These are phyloP conservation scores for Pagetopsis macropterus DNA, from an alignment of 2,797 vertebrate species.

Conservation along the genomic window DNA sequence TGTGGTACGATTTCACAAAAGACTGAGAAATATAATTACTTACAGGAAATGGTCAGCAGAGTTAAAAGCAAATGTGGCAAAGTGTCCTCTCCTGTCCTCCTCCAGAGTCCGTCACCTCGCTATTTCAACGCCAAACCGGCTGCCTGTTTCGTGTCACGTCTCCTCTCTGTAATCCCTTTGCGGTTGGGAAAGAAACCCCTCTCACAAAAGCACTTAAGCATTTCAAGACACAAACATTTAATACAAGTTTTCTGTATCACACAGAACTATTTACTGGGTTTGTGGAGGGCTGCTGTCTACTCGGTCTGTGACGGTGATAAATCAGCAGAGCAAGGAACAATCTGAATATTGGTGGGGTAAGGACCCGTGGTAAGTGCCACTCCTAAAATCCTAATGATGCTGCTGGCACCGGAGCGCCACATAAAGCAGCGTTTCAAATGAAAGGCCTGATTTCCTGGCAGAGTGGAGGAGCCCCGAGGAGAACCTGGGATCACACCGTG, in stretches of 20 bases:
- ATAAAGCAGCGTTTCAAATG: slow-evolving; percentile 64
- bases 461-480: slow-evolving; percentile 55
- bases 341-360: slow-evolving; percentile 68
- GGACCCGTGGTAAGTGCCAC: slow-evolving; percentile 76
- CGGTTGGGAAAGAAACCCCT: slow-evolving; percentile 16
- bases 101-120: slow-evolving; percentile 13
- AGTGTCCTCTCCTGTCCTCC: slow-evolving; percentile 1
- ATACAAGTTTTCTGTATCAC: slow-evolving; percentile 9
- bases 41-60: slow-evolving; percentile 14
- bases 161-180: slow-evolving; percentile 20
- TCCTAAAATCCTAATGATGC: slow-evolving; percentile 79
- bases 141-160: slow-evolving; percentile 37
- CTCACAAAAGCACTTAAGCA: slow-evolving; percentile 18
- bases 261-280: slow-evolving; percentile 22
- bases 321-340: slow-evolving; percentile 57
- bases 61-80: slow-evolving; percentile 23
- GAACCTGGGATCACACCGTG: slow-evolving; percentile 55
- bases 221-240: slow-evolving; percentile 20
- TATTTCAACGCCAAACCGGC: slow-evolving; percentile 8
- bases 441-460: slow-evolving; percentile 65
- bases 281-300: slow-evolving; percentile 24
- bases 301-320: slow-evolving; percentile 42
- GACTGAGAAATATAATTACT: not conserved
- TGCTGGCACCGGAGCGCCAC: slow-evolving; percentile 68
- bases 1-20: slow-evolving; percentile 6